These are phyloP conservation scores for Elgaria multicarinata DNA, from an alignment of 2,113 vertebrate species.

Conservation along the genomic window DNA sequence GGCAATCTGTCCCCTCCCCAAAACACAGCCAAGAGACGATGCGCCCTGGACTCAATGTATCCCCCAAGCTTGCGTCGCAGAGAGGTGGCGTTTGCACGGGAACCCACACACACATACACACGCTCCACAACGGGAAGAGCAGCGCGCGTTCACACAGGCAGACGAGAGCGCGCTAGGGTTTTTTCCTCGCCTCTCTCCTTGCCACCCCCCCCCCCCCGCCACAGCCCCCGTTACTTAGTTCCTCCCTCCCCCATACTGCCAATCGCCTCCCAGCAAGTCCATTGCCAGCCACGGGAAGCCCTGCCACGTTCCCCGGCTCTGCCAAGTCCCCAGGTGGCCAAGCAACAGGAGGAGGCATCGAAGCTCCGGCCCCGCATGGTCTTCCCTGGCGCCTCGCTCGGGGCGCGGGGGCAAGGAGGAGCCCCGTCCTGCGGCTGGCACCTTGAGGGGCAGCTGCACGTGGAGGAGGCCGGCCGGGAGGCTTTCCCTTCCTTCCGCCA, in stretches of 20 bases:
- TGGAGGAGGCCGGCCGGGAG: not conserved
- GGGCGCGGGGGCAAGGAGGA: not conserved
- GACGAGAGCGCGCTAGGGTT: not conserved
- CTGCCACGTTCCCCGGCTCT: not conserved
- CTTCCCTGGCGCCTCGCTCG: not conserved
- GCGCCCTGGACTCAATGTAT: not conserved
- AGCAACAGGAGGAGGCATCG: not conserved
- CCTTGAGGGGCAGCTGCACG: not conserved
- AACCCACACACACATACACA: not conserved
- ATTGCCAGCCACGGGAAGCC: not conserved
- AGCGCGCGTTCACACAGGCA: not conserved
- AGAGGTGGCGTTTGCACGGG: not conserved
- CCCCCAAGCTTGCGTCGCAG: not conserved
- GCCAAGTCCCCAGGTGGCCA: not conserved
- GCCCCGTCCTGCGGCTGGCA: not conserved
- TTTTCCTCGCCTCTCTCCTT: not conserved
- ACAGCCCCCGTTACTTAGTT: not conserved
- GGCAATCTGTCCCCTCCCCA: not conserved
- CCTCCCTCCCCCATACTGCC: slow-evolving; percentile 19
- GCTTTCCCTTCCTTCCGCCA: not conserved
- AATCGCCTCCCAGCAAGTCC: slow-evolving; percentile 1
- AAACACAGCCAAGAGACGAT: too few species aligned
- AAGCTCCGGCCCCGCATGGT: not conserved
- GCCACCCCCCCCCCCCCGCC: not conserved
- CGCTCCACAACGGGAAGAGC: not conserved